A percentile compares a stretch with the other conserved stretches of the same genome.
phyloP scores from a whole-genome alignment of 2,797 vertebrate genomes.

The Epinephelus malabaricus region DNA sequence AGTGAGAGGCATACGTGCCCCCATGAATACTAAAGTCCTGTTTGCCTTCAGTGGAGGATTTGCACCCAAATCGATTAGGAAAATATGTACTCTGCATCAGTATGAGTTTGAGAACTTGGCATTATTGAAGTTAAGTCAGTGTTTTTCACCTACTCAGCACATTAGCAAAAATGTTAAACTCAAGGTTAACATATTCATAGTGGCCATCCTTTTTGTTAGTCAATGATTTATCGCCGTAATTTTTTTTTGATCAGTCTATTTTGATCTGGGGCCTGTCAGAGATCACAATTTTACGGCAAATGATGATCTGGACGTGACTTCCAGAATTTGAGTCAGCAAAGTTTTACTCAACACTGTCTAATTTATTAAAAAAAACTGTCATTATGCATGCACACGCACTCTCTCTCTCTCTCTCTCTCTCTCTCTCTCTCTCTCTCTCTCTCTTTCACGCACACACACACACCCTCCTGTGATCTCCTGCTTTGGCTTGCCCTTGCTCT shows the following conservation, averaged over 20 bases:
- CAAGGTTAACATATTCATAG: conserved; percentile 78
- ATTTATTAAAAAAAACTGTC: conserved; percentile 50
- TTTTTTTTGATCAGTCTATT: conserved; percentile 51
- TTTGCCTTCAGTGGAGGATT: conserved; percentile 79
- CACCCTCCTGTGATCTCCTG: conserved; percentile 59
- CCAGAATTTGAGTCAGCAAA: conserved; percentile 60
- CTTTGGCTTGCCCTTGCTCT: conserved; percentile 68
- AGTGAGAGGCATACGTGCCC: conserved; percentile 65
- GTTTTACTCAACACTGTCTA: conserved; percentile 60
- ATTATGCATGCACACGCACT: conserved; percentile 64
- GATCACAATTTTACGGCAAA: conserved; percentile 61
- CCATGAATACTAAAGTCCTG: conserved; percentile 82
- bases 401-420: neutral
- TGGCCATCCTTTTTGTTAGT: conserved; percentile 58
- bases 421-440: neutral
- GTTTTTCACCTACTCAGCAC: conserved; percentile 74
- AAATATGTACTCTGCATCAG: conserved; percentile 87
- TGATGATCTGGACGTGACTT: conserved; percentile 60
- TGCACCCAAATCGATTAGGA: conserved; percentile 82
- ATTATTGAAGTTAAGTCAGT: conserved; percentile 71
- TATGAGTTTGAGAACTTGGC: conserved; percentile 77
- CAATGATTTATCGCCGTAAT: conserved; percentile 60
- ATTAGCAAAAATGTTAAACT: conserved; percentile 69
- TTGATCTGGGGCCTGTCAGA: conserved; percentile 60
- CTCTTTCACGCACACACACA: conserved; percentile 22